Evolutionary conservation across 2,113 vertebrate genomes (phyloP).

Genomic region (Indicator maculatus): DNA sequence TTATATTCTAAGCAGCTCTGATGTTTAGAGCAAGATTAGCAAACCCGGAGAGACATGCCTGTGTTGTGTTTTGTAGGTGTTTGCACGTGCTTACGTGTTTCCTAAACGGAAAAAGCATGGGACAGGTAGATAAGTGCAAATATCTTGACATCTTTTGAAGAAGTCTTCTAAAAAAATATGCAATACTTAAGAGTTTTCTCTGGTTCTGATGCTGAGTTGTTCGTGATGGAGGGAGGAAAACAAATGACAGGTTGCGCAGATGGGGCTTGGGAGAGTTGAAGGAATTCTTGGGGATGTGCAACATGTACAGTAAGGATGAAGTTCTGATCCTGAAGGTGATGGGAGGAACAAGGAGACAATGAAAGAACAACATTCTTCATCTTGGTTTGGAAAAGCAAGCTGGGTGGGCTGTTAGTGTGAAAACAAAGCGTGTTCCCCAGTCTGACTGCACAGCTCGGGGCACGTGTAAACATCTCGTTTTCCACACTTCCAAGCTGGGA

Average conservation of each 20-base stretch:
- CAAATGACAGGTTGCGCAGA: neutral
- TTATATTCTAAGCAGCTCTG: conserved; percentile 72
- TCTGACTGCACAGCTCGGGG: neutral
- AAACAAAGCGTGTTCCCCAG: neutral
- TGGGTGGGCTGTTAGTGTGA: neutral
- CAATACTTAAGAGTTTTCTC: conserved; percentile 65
- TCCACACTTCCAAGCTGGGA: neutral
- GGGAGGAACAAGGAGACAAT: conserved; percentile 16
- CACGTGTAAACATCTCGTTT: neutral
- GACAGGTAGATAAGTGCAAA: conserved; percentile 65
- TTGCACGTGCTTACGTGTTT: conserved; percentile 57
- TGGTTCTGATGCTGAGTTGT: conserved; percentile 50
- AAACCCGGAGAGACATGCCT: conserved; percentile 40
- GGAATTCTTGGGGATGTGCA: conserved; percentile 3
- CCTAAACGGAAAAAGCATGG: conserved; percentile 31
- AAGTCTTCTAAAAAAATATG: conserved; percentile 51
- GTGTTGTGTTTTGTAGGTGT: conserved; percentile 43
- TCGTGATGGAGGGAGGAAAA: neutral
- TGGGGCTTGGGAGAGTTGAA: neutral
- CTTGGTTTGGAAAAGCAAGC: neutral
- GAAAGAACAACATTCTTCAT: neutral
- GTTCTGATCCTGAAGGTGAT: neutral
- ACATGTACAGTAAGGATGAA: neutral
- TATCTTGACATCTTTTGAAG: conserved; percentile 36
- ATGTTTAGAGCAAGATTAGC: conserved; percentile 59